Evolutionary conservation across 2,797 vertebrate species (phyloP), one percentile per base, ranked within the genome.

Genomic region (Gambusia yucatana): DNA sequence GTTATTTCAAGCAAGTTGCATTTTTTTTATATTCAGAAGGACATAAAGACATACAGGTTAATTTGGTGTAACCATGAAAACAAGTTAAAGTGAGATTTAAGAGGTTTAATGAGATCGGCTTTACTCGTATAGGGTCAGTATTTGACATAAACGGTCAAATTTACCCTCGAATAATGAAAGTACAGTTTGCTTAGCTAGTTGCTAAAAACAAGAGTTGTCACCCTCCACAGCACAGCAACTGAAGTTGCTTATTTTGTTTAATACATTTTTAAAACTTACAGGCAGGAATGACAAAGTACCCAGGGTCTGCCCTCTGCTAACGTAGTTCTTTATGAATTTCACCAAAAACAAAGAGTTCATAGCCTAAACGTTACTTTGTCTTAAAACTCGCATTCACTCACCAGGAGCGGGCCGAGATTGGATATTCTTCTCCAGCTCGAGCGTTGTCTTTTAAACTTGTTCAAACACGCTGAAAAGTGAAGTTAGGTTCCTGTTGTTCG

Each of bases 141-240:
- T 71, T 46, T 71, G 67, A 71, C 43, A 43, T 69, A 46, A 71
- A 71, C 67, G 39, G 67, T 28, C 25, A 71, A 41, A 16, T 71
- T 28, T 43, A 44, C 22, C 41, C 22, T 44, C 65, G 4, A 14
- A 44, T 43, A 16, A 46, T 16, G 25, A 46, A 6, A 2, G 65
- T 82, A 72, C 75, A 36, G 76, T 74, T 52, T 67, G 16, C 72
- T 1, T 84, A 73, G 81, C 61, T 76, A 48, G 50, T 76, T 82
- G 89, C 82, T 91, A 90, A 92, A 94, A 94, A 94, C 93, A 94
- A 90, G 43, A 67, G 67, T 83, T 76, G 71, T 83, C 65, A 73
- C 79, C 70, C 61, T 79, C 39, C 6, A 0, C 25, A 67, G 16
- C 30, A 75, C 25, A n/a, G 5, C 67, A 13, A 16, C 13, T 46